Conservation (phyloP, 2,113 vertebrate genomes). For the Carassius auratus region DNA sequence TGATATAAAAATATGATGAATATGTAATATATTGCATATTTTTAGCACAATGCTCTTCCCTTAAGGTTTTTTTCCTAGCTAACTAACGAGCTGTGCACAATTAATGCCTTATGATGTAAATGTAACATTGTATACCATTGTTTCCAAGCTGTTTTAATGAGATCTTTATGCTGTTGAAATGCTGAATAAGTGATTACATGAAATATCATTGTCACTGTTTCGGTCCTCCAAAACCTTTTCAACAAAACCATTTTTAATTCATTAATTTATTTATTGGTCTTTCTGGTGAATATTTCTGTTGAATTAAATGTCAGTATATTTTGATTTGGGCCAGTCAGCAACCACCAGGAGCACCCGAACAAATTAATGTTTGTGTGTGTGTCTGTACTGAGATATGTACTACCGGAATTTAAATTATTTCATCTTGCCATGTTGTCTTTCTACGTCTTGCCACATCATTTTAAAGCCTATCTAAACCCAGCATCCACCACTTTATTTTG, state of each 20-base stretch:
- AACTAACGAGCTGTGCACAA: background rate
- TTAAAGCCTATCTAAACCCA: slow-evolving; percentile 4
- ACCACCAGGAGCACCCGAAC: no score
- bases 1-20: background rate
- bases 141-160: background rate
- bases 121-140: background rate
- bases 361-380: no score
- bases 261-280: background rate
- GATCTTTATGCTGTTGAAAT: background rate
- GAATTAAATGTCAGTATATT: background rate
- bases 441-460: background rate
- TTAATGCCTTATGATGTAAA: background rate
- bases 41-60: background rate
- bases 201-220: background rate
- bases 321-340: background rate
- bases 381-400: background rate
- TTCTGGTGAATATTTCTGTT: background rate
- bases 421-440: background rate
- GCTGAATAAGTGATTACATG: background rate
- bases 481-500: background rate
- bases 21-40: background rate
- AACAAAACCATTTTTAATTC: background rate
- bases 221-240: background rate
- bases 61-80: background rate
- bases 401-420: background rate